Percentiles rank a stretch among this genome's conserved stretches.
These are phyloP conservation scores for Caenorhabditis becei DNA, from an alignment of 2,888 invertebrate species.

Conservation along the genomic window DNA sequence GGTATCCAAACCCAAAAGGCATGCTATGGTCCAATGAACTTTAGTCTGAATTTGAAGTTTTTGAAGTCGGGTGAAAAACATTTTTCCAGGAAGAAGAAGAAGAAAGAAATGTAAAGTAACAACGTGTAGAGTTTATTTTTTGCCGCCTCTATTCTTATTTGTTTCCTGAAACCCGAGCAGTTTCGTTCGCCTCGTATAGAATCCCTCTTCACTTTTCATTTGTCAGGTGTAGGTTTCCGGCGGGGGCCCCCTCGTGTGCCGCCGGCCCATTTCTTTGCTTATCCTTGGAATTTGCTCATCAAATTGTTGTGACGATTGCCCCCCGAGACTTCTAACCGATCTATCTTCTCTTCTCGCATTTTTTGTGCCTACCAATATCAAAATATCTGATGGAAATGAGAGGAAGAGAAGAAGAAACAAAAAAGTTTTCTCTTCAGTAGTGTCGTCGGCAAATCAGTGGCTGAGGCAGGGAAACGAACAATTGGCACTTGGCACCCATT, in stretches of 20 bases:
- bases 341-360: slow-evolving; percentile 48
- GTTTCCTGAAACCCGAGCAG: not conserved
- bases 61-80: not conserved
- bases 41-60: not conserved
- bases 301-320: slow-evolving; percentile 57
- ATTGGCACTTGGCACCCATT: slow-evolving; percentile 57
- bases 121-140: not conserved
- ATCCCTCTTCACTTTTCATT: not conserved
- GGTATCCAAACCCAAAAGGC: slow-evolving; percentile 1
- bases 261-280: not conserved
- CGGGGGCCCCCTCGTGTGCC: not conserved
- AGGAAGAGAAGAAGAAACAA: not conserved
- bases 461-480: slow-evolving; percentile 46
- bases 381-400: slow-evolving; percentile 22
- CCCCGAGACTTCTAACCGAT: slow-evolving; percentile 47
- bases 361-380: slow-evolving; percentile 55
- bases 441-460: slow-evolving; percentile 2
- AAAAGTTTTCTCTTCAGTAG: too few relatives aligned
- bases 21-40: slow-evolving; percentile 39
- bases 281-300: slow-evolving; percentile 36
- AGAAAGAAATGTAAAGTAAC: not conserved
- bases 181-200: not conserved
- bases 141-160: not conserved
- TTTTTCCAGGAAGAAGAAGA: not conserved
- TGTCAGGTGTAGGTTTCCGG: slow-evolving; percentile 24